Evolutionary conservation across 2,888 invertebrate species (phyloP).

Genomic region (Sinelater perroti): DNA sequence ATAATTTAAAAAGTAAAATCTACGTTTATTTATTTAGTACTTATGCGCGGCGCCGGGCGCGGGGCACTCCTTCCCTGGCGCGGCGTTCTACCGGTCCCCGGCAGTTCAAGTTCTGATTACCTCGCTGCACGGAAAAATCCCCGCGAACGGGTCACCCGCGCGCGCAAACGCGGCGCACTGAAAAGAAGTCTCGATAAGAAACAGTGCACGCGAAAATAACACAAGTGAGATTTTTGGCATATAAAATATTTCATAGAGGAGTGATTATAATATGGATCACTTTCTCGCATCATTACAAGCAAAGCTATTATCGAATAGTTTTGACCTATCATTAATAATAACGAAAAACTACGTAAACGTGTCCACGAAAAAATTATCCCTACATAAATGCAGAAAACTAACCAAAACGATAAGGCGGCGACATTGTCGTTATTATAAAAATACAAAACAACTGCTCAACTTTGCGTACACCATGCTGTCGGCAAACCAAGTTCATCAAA

Average conservation of each 20-base stretch:
- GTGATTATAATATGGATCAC: slow-evolving; percentile 43
- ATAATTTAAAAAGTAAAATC: slow-evolving; percentile 48
- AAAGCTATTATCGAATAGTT: slow-evolving; percentile 48
- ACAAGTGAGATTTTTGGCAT: slow-evolving; percentile 47
- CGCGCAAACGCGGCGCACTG: slow-evolving; percentile 33
- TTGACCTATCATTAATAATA: slow-evolving; percentile 25
- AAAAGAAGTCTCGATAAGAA: slow-evolving; percentile 36
- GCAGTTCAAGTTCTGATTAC: slow-evolving; percentile 4
- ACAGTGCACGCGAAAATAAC: slow-evolving; percentile 38
- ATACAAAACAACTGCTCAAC: slow-evolving; percentile 35
- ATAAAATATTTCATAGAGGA: slow-evolving; percentile 46
- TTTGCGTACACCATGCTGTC: slow-evolving; percentile 5
- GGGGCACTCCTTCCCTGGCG: too few species aligned
- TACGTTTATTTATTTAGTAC: slow-evolving; percentile 42
- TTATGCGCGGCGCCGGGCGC: too few species aligned
- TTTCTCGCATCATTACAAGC: slow-evolving; percentile 51
- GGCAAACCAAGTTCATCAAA: neutral
- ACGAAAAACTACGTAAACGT: slow-evolving; percentile 21
- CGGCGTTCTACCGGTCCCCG: too few species aligned
- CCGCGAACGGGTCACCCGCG: slow-evolving; percentile 36
- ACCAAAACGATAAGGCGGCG: slow-evolving; percentile 31
- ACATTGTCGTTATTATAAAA: slow-evolving; percentile 36
- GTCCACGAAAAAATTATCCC: slow-evolving; percentile 20
- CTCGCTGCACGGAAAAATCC: slow-evolving; percentile 11
- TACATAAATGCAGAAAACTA: slow-evolving; percentile 26